These are phyloP conservation scores for Olivierus martensii DNA, from an alignment of 1,140 invertebrate species.

Conservation along the genomic window DNA sequence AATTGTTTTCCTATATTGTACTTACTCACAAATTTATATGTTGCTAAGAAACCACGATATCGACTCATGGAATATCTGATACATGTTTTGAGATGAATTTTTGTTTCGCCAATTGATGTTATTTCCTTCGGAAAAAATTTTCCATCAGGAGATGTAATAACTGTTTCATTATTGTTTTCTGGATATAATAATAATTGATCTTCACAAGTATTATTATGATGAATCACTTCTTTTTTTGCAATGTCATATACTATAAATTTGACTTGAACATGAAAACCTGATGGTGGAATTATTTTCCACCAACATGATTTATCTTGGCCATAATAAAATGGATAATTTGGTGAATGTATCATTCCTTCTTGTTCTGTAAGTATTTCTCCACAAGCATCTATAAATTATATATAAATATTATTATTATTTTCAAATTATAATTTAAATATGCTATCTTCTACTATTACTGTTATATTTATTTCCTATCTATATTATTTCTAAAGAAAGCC, in stretches of 20 bases:
- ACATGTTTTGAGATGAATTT: slow-evolving; percentile 18
- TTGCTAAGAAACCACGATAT: slow-evolving; percentile 18
- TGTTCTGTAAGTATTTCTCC: background rate
- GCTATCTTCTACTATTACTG: too few species aligned
- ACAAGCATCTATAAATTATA: background rate
- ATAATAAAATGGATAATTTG: slow-evolving; percentile 22
- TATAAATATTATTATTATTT: too few species aligned
- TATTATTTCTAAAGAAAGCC: too few species aligned
- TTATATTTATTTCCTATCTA: too few species aligned
- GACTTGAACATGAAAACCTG: slow-evolving; percentile 19
- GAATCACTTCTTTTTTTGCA: slow-evolving; percentile 13
- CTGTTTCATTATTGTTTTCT: slow-evolving; percentile 4
- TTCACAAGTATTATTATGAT: slow-evolving; percentile 9
- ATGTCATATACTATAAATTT: slow-evolving; percentile 22
- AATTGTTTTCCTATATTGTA: too few species aligned
- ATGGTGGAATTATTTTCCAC: slow-evolving; percentile 20
- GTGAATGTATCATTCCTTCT: slow-evolving; percentile 19
- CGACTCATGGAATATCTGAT: slow-evolving; percentile 22
- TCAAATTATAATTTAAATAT: too few species aligned
- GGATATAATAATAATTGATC: slow-evolving; percentile 19
- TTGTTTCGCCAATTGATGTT: slow-evolving; percentile 21
- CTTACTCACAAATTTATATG: slow-evolving; percentile 19
- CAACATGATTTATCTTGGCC: slow-evolving; percentile 21
- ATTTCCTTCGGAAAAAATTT: slow-evolving; percentile 20
- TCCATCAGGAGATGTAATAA: slow-evolving; percentile 12